Evolutionary conservation across 2,797 vertebrate genomes (phyloP).

Genomic region (Manis crassicaudata): DNA sequence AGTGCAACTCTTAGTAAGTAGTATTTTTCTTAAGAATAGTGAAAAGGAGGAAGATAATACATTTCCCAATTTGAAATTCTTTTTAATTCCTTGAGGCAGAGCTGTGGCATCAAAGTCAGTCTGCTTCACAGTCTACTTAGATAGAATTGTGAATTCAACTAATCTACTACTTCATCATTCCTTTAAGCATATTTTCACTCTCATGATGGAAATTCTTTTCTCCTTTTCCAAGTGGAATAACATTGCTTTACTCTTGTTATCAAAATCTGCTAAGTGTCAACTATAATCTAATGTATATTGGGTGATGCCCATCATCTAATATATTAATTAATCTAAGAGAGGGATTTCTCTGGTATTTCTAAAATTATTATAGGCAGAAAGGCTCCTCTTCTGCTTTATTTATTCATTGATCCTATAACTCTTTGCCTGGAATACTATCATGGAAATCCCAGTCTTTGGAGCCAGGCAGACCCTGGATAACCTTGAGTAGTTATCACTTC

Average conservation of each 20-base stretch:
- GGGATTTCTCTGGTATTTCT: neutral
- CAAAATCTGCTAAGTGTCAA: neutral
- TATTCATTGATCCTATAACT: neutral
- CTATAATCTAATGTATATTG: neutral
- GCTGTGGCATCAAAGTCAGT: neutral
- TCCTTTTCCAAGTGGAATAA: neutral
- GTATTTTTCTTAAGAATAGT: neutral
- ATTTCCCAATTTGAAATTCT: neutral
- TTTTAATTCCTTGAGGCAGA: constrained; percentile 2
- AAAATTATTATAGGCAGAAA: neutral
- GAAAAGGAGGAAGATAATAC: neutral
- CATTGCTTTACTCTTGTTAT: neutral
- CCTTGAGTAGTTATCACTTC: neutral
- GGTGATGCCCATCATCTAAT: neutral
- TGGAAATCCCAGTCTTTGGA: constrained; percentile 12
- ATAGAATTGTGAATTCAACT: neutral
- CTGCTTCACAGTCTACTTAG: neutral
- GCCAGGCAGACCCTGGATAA: neutral
- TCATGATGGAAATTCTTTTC: neutral
- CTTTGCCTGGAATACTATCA: neutral
- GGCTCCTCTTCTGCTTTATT: neutral
- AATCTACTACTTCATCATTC: neutral
- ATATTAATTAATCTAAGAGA: neutral
- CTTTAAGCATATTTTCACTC: neutral
- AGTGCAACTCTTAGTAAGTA: neutral